Conservation (phyloP, 2,113 vertebrate genomes). For the Sinocyclocheilus anophthalmus region DNA sequence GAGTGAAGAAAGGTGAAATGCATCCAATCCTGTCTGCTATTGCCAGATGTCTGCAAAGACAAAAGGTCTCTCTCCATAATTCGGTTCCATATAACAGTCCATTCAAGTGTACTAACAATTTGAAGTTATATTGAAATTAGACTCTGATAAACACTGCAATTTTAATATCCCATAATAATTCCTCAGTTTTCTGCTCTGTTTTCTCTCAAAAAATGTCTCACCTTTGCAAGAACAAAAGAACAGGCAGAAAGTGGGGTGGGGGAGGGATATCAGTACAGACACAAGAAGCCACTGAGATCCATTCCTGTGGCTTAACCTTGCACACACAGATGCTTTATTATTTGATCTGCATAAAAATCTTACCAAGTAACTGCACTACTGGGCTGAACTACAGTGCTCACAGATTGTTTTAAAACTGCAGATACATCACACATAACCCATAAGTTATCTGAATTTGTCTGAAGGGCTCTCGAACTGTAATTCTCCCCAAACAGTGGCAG, state of each 20-base stretch:
- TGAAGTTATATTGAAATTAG: background rate
- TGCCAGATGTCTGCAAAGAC: conserved; percentile 11
- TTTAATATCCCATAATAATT: background rate
- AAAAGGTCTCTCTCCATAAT: background rate
- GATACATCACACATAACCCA: background rate
- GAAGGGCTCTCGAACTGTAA: conserved; percentile 18
- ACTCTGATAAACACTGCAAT: background rate
- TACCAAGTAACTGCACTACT: background rate
- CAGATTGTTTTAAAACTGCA: background rate
- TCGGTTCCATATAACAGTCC: background rate
- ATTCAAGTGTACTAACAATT: background rate
- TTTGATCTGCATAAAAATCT: background rate
- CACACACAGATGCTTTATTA: conserved; percentile 1
- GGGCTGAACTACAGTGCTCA: background rate
- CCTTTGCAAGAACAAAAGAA: conserved; percentile 31
- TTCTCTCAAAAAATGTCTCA: conserved; percentile 21
- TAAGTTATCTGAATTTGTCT: conserved; percentile 19
- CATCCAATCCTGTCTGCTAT: background rate
- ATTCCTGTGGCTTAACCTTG: conserved; percentile 15
- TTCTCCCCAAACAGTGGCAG: conserved; percentile 9
- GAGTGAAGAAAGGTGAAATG: conserved; percentile 26
- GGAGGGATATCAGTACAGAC: conserved; percentile 17
- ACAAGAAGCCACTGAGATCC: background rate
- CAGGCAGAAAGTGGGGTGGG: conserved; percentile 18
- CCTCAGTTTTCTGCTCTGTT: conserved; percentile 6